Evolutionary conservation across 1,140 invertebrate species (phyloP), one percentile per base, ranked within the genome.

Genomic region (Drosophila carrolli): DNA sequence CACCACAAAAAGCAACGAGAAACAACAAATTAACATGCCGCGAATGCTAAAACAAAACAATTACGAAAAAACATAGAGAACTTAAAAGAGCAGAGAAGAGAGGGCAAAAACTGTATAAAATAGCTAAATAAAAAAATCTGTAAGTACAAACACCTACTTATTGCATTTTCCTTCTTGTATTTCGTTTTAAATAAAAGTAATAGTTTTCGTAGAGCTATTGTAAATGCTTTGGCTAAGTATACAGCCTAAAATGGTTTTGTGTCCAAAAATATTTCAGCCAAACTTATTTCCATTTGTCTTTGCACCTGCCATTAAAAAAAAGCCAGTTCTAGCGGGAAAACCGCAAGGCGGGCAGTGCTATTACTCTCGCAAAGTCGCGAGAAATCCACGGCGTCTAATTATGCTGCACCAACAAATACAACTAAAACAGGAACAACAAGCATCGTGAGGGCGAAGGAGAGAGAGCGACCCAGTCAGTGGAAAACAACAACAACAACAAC

Each of bases 31-130:
- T 60, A 77, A 58, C 57, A 65, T 68, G 57, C 65, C 63, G 54
- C 61, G 54, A 76, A 59, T 76, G 54, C 55, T 55, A 23, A 75
- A 76, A 77, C 74, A 77, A 68, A 77, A 77, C 74, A 77, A 68
- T 76, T 27, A 56, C 41, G 43, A 65, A 40, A 66, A 72, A 72
- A 72, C 62, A 66, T 44, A 68, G 47, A 37, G 44, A 62, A 50
- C 11, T 9, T 14, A 14, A 41, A 16, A 47, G 58, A 16, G 58
- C 23, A 41, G 16, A 48, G 11, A n/a, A 29, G 5, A 11, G 40
- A 29, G 8, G 27, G 10, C 27, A 8, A 37, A 29, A 32, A 32
- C 29, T 32, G 29, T 4, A 32, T 0, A 32, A 7, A 32, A 1
- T 0, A 7, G 29, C 8, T 32, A 32, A 8, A 8, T 32, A 8